A percentile compares a stretch with the other conserved stretches of the same genome.
Conservation (phyloP, 1,140 invertebrate species). For the Lutraria rhynchaena region DNA sequence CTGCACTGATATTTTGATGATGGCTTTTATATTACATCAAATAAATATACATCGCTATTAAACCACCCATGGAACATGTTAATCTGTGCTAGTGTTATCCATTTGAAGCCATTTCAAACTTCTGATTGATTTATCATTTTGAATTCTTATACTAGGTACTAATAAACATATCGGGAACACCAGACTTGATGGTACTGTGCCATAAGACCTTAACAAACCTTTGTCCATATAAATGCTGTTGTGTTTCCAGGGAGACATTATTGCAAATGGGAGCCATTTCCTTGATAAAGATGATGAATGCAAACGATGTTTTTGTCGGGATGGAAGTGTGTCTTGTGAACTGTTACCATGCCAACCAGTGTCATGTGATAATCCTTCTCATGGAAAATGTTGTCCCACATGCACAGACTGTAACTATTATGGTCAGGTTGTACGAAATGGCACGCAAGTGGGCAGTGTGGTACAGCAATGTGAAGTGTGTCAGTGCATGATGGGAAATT, state of each 20-base stretch:
- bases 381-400: constrained; percentile 70
- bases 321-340: constrained; percentile 70
- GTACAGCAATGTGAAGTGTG: constrained; percentile 42
- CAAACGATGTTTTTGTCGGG: constrained; percentile 66
- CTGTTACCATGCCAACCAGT: constrained; percentile 62
- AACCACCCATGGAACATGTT: no score
- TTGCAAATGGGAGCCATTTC: constrained; percentile 56
- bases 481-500: constrained; percentile 41
- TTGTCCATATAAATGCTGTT: no score
- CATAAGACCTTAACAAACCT: no score
- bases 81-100: no score
- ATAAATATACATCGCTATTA: no score
- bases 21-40: no score
- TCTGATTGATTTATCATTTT: no score
- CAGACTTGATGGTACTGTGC: no score
- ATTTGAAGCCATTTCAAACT: no score
- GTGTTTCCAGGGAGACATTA: neutral
- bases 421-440: constrained; percentile 37
- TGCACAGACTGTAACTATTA: constrained; percentile 71
- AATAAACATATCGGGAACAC: no score
- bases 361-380: constrained; percentile 70
- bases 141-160: no score
- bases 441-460: constrained; percentile 2
- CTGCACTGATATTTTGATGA: no score
- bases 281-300: constrained; percentile 63